Evolutionary conservation across 2,888 invertebrate species (phyloP), one percentile per base, ranked within the genome.

Genomic region (Tetramorium bicarinatum): DNA sequence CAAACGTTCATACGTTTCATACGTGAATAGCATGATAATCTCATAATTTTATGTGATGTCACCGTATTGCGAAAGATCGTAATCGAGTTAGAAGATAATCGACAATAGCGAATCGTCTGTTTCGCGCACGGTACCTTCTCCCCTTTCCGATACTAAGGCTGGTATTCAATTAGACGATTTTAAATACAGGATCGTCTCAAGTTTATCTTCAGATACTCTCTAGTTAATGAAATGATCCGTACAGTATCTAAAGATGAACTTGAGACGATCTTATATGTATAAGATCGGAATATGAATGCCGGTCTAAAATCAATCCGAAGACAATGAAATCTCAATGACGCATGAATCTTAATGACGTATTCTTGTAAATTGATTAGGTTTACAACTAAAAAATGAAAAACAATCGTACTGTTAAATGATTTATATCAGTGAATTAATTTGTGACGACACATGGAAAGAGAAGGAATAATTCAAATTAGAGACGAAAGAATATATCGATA

Each of bases 71-170:
- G 41, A 59, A 18, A 38, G 13, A 18, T 44, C 61, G 38, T 44
- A 59, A 74, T 41, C 4, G 62, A n/a, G 3, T 59, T 59, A 41
- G 18, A 44, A 29, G 61, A 61, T 61, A 74, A 74, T 59, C n/a
- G 29, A 25, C 3, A 25, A n/a, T 7, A 41, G 41, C 44, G 44
- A 61, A 61, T 74, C 25, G n/a, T 56, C 13, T 44, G 13, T 44
- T 74, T 61, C 29, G 29, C 29, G 62, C 61, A 25, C n/a, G 29
- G 3, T 21, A 41, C 29, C 11, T 44, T 29, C 15, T 41, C 3
- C n/a, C 52, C 8, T n/a, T 15, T 29, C 18, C 8, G 2, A 29
- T 62, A 47, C 2, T 47, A 34, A 34, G 29, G 29, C 29, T 0
- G 29, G 29, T 34, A 34, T 34, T 34, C 29, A 34, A 34, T 34